Percentiles rank a stretch among this genome's conserved stretches.
Evolutionary conservation across 2,797 vertebrate species (phyloP).

Genomic region (Garrulus glandarius): DNA sequence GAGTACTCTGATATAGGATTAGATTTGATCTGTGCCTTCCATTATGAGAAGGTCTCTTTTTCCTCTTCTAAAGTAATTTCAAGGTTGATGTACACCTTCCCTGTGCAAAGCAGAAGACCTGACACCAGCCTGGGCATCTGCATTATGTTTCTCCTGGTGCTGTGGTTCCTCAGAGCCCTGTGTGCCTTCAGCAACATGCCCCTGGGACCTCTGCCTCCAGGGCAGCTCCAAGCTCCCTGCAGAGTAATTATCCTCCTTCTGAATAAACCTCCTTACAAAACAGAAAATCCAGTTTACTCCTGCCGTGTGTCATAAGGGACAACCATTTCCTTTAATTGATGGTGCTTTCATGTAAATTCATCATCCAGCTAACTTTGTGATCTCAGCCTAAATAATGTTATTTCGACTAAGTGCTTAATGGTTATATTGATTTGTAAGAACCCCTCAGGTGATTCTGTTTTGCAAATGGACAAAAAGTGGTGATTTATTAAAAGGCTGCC

Average conservation of each 20-base stretch:
- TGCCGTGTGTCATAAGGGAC: constrained; percentile 16
- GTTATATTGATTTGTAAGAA: constrained; percentile 60
- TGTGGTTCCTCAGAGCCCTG: neutral
- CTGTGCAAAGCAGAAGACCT: neutral
- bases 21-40: neutral
- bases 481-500: constrained; percentile 54
- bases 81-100: neutral
- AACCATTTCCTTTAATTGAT: constrained; percentile 45
- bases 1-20: neutral
- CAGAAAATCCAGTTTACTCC: neutral
- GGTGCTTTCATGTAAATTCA: constrained; percentile 45
- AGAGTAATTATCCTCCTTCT: constrained; percentile 3
- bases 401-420: constrained; percentile 51
- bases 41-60: neutral
- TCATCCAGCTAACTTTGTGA: constrained; percentile 56
- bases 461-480: constrained; percentile 38
- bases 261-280: constrained; percentile 6
- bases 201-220: neutral
- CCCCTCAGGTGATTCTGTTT: constrained; percentile 33
- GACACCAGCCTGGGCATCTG: neutral
- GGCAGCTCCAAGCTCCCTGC: neutral
- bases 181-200: neutral
- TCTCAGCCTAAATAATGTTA: constrained; percentile 47
- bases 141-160: fast-evolving
- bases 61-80: neutral